A percentile compares a stretch with the other conserved stretches of the same genome.
Evolutionary conservation across 2,797 vertebrate genomes (phyloP).

Genomic region (Lacerta viridis): DNA sequence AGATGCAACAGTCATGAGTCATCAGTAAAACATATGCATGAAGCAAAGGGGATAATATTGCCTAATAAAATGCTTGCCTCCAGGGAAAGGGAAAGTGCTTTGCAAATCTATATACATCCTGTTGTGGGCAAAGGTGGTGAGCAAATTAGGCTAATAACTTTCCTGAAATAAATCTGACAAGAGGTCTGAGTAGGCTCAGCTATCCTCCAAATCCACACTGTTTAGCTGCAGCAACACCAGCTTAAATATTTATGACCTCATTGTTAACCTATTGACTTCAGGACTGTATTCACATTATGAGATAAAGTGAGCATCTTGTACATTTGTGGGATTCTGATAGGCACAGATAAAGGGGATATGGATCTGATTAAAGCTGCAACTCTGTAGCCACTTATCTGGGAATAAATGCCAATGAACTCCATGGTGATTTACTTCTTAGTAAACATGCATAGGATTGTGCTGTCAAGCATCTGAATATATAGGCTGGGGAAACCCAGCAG

Average conservation of each 20-base stretch:
- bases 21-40: conserved; percentile 46
- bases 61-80: conserved; percentile 27
- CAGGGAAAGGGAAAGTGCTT: conserved; percentile 37
- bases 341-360: not conserved
- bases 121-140: conserved; percentile 40
- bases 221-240: conserved; percentile 49
- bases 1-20: conserved; percentile 27
- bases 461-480: not conserved
- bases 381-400: not conserved
- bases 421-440: not conserved
- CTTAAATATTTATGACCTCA: conserved; percentile 45
- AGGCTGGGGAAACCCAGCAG: not conserved
- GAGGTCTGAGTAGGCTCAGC: conserved; percentile 43
- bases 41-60: conserved; percentile 42
- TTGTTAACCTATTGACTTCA: conserved; percentile 49
- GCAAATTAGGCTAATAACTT: conserved; percentile 62
- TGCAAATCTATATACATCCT: conserved; percentile 40
- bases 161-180: conserved; percentile 53
- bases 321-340: conserved; percentile 30
- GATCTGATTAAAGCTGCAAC: not conserved
- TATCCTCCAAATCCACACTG: conserved; percentile 17
- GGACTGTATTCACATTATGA: conserved; percentile 46
- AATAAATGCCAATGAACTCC: not conserved
- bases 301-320: not conserved
- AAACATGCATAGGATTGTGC: not conserved